Percentiles rank a stretch among this genome's conserved stretches.
phyloP scores from a whole-genome alignment of 2,797 vertebrate species.

The Myotis daubentonii region DNA sequence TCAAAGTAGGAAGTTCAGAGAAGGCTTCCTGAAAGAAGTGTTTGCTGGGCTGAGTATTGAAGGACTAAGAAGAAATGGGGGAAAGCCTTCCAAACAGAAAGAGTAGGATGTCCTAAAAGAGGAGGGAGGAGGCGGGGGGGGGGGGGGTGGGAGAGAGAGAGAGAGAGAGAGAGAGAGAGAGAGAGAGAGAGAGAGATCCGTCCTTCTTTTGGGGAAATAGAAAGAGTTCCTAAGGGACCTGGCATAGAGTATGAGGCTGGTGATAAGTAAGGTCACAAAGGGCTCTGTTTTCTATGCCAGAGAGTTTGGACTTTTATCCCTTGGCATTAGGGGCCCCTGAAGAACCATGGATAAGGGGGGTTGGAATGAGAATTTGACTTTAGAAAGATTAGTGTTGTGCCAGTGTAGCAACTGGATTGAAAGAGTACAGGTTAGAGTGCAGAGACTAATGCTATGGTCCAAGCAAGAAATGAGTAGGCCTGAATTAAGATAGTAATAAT shows the following conservation, averaged over 20 bases:
- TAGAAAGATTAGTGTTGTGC: background rate
- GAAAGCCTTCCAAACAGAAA: background rate
- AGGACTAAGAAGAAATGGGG: background rate
- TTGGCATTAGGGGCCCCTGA: background rate
- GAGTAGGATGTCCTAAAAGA: background rate
- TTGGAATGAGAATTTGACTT: background rate
- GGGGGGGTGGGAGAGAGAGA: too few species aligned
- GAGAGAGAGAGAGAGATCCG: background rate
- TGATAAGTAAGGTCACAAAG: background rate
- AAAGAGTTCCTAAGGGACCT: background rate
- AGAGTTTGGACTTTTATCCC: background rate
- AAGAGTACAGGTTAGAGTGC: background rate
- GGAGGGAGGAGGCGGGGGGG: fast-evolving
- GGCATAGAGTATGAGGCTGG: background rate
- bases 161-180: background rate
- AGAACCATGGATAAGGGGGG: background rate
- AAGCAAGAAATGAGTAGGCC: background rate
- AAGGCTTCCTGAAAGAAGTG: background rate
- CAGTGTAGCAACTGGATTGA: background rate
- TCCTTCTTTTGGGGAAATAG: background rate
- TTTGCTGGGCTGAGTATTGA: background rate
- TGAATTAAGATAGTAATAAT: background rate
- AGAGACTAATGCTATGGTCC: background rate
- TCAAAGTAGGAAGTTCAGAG: background rate
- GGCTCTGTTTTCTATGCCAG: background rate